Percentiles rank a stretch among this genome's conserved stretches.
These are phyloP conservation scores for Plebejus argus DNA, from an alignment of 2,888 invertebrate genomes.

Conservation along the genomic window DNA sequence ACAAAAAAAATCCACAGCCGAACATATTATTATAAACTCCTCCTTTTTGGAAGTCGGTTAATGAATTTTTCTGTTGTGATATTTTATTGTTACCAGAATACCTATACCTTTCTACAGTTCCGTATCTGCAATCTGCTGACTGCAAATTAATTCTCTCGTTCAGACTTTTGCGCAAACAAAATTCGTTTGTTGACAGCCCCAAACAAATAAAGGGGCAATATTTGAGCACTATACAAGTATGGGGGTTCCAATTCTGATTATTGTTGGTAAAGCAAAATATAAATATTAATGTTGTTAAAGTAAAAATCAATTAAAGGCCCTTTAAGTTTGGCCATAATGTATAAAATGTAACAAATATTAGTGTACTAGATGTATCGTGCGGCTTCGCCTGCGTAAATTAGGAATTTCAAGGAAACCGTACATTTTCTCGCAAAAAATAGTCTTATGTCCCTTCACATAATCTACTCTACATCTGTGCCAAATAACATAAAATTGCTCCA, in stretches of 20 bases:
- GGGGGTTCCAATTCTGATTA: constrained; percentile 15
- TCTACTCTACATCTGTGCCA: no score
- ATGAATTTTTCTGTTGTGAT: background rate
- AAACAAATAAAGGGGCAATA: constrained; percentile 46
- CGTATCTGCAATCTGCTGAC: background rate
- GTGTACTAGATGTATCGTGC: no score
- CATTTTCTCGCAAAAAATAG: no score
- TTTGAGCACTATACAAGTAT: constrained; percentile 39
- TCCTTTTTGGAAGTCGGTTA: no score
- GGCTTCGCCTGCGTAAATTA: no score
- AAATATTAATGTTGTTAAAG: background rate
- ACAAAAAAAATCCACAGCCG: no score
- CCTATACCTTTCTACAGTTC: background rate
- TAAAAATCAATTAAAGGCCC: background rate
- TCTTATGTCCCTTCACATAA: no score
- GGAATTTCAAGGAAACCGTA: no score
- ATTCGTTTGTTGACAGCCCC: constrained; percentile 47
- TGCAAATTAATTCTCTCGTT: constrained; percentile 35
- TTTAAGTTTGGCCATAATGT: no score
- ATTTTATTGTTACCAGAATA: background rate
- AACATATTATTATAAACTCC: no score
- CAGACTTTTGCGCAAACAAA: constrained; percentile 47
- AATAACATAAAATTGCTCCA: no score
- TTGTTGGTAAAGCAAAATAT: constrained; percentile 11
- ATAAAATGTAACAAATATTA: no score